Evolutionary conservation across 2,113 vertebrate species (phyloP).

Genomic region (Protobothrops mucrosquamatus): DNA sequence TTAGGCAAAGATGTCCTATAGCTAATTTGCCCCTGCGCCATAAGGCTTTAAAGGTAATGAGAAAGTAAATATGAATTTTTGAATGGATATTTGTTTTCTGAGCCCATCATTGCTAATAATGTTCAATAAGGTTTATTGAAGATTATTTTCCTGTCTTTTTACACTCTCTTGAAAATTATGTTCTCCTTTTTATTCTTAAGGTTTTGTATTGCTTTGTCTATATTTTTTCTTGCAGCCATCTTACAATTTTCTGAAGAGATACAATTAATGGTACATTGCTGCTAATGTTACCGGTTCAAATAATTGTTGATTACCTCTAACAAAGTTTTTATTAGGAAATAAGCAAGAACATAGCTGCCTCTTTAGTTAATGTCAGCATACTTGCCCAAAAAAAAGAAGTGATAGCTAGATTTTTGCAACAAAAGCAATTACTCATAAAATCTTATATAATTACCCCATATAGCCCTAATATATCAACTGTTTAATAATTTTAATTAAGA

Average conservation of each 20-base stretch:
- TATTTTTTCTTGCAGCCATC: slow-evolving; percentile 39
- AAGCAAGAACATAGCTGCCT: slow-evolving; percentile 1
- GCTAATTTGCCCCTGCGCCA: neutral
- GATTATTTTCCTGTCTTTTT: slow-evolving; percentile 49
- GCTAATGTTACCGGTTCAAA: slow-evolving; percentile 47
- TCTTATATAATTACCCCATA: neutral
- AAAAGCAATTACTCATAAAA: neutral
- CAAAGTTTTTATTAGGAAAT: slow-evolving; percentile 36
- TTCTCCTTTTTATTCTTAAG: slow-evolving; percentile 56
- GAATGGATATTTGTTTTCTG: slow-evolving; percentile 49
- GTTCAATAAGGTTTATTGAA: slow-evolving; percentile 48
- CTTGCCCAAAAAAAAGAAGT: slow-evolving; percentile 11
- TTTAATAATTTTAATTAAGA: neutral
- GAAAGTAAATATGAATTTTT: slow-evolving; percentile 50
- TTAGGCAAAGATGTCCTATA: neutral
- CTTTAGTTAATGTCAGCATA: slow-evolving; percentile 34
- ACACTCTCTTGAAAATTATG: slow-evolving; percentile 49
- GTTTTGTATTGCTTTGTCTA: slow-evolving; percentile 50
- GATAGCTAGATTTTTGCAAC: slow-evolving; percentile 14
- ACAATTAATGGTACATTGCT: slow-evolving; percentile 57
- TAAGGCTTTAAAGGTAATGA: neutral
- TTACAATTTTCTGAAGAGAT: slow-evolving; percentile 29
- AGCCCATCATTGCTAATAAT: slow-evolving; percentile 34
- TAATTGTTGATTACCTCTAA: slow-evolving; percentile 37
- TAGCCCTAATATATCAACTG: neutral